phyloP scores from a whole-genome alignment of 2,888 invertebrate species.

The Acholoe squamosa region DNA sequence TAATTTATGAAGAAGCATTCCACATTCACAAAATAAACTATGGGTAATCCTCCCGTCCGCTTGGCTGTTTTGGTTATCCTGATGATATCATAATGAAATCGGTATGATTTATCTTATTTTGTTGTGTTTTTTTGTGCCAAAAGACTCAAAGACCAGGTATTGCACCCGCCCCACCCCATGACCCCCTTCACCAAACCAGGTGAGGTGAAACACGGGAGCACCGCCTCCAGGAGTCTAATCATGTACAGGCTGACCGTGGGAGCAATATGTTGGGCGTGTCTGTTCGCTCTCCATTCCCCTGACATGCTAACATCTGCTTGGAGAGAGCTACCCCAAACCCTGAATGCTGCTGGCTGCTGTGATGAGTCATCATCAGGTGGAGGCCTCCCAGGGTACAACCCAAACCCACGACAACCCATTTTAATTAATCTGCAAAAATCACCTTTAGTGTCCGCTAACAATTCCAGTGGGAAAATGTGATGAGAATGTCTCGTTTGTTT shows the following conservation, averaged over 20 bases:
- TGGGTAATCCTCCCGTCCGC: too few relatives aligned
- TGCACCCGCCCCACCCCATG: too few relatives aligned
- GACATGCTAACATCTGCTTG: background rate
- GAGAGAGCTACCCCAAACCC: background rate
- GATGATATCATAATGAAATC: too few relatives aligned
- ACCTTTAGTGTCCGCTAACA: background rate
- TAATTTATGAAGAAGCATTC: too few relatives aligned
- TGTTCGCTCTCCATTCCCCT: background rate
- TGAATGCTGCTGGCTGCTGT: background rate
- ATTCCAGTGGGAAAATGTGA: too few relatives aligned
- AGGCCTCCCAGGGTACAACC: conserved; percentile 25
- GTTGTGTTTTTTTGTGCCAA: too few relatives aligned
- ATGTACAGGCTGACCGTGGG: conserved; percentile 13
- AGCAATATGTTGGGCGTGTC: background rate
- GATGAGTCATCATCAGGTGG: conserved; percentile 18
- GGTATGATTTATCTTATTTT: too few relatives aligned
- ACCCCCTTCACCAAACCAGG: background rate
- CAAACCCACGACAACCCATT: background rate
- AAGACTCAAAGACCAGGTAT: too few relatives aligned
- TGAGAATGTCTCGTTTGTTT: too few relatives aligned
- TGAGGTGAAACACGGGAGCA: background rate
- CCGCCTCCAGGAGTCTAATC: background rate
- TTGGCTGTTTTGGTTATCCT: too few relatives aligned
- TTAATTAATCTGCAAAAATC: background rate
- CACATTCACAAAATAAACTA: too few relatives aligned